phyloP scores from a whole-genome alignment of 1,140 invertebrate species.

The Scaptodrosophila lebanonensis region DNA sequence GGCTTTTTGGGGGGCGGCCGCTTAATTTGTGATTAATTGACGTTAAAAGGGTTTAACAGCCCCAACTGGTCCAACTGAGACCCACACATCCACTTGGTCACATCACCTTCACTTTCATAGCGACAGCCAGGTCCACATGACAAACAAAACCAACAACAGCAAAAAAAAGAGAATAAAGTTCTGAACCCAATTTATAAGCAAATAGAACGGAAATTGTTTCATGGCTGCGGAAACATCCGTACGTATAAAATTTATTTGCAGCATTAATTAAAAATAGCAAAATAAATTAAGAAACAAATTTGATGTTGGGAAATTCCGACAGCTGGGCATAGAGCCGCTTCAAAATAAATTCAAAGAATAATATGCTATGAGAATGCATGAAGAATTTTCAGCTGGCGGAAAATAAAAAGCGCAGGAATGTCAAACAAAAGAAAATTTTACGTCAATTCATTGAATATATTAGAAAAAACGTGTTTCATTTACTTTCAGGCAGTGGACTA shows the following conservation, averaged over 20 bases:
- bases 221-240: conserved; percentile 61
- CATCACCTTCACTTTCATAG: no score
- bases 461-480: no score
- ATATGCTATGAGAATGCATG: no score
- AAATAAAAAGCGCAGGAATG: no score
- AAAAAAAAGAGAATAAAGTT: conserved; percentile 5
- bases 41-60: conserved; percentile 71
- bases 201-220: conserved; percentile 62
- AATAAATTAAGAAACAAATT: conserved; percentile 15
- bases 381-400: no score
- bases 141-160: neutral
- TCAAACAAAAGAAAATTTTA: no score
- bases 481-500: no score
- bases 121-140: conserved; percentile 48
- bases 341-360: no score
- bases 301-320: no score
- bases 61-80: conserved; percentile 6
- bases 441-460: no score
- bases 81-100: conserved; percentile 29
- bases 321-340: no score
- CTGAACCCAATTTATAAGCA: conserved; percentile 54
- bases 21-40: conserved; percentile 75
- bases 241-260: conserved; percentile 61
- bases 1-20: conserved; percentile 33
- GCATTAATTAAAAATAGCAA: conserved; percentile 22